phyloP scores from a whole-genome alignment of 2,888 invertebrate species.

The Archips crataeganus region DNA sequence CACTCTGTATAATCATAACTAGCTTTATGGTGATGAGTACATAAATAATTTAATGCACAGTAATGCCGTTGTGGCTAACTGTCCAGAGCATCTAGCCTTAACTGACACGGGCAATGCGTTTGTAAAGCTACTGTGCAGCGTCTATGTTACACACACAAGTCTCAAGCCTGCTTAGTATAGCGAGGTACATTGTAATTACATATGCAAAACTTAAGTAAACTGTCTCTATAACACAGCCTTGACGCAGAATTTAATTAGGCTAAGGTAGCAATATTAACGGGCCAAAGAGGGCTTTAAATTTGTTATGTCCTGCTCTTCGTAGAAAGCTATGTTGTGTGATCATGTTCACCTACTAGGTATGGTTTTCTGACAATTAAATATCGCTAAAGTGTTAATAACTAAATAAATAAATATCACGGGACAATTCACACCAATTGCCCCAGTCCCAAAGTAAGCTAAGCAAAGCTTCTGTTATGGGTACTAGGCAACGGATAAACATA shows the following conservation, averaged over 20 bases:
- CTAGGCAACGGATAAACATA: no score
- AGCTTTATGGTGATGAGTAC: slow-evolving; percentile 57
- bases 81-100: slow-evolving; percentile 27
- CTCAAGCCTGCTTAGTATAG: neutral
- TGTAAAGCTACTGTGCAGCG: neutral
- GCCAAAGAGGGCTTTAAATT: slow-evolving; percentile 5
- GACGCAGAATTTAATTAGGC: slow-evolving; percentile 35
- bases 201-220: slow-evolving; percentile 41
- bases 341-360: neutral
- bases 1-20: slow-evolving; percentile 22
- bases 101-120: slow-evolving; percentile 14
- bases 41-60: slow-evolving; percentile 58
- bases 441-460: no score
- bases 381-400: no score
- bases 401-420: no score
- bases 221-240: slow-evolving; percentile 27
- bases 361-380: no score
- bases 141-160: neutral
- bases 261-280: slow-evolving; percentile 15
- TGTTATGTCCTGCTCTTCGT: neutral
- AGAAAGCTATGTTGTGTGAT: neutral
- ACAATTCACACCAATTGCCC: no score
- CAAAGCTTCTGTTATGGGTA: no score
- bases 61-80: slow-evolving; percentile 24
- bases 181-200: slow-evolving; percentile 30